phyloP scores from a whole-genome alignment of 2,113 vertebrate species.

The Irena cyanogastra region DNA sequence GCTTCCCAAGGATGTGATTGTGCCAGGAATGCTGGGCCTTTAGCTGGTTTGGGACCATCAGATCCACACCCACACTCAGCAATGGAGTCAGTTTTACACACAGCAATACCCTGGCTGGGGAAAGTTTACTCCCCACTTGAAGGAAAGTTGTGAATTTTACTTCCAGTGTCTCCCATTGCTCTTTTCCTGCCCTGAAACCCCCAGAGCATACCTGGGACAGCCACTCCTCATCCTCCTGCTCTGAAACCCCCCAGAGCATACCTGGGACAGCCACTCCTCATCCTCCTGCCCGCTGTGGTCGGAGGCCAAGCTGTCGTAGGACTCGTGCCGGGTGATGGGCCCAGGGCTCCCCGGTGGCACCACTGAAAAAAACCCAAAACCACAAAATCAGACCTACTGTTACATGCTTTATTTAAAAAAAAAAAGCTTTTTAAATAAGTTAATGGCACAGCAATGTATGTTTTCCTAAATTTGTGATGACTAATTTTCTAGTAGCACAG shows the following conservation, averaged over 20 bases:
- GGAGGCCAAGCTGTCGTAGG: conserved; percentile 90
- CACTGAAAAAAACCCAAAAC: conserved; percentile 67
- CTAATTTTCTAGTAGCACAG: neutral
- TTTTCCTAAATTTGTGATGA: neutral
- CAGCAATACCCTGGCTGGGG: neutral
- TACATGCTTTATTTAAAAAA: neutral
- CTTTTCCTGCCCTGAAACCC: neutral
- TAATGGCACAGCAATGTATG: neutral
- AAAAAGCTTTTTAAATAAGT: neutral
- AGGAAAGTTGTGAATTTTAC: neutral
- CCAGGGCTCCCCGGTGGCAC: conserved; percentile 88
- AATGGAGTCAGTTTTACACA: too few relatives aligned
- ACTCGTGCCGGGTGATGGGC: conserved; percentile 88
- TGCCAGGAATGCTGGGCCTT: neutral
- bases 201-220: conserved; percentile 87
- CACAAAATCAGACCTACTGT: neutral
- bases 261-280: conserved; percentile 99
- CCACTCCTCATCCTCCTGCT: conserved; percentile 96
- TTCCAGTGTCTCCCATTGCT: rapidly evolving
- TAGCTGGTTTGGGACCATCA: neutral
- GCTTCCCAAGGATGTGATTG: neutral
- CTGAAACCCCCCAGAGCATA: neutral
- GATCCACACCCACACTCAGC: rapidly evolving
- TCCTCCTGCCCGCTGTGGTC: conserved; percentile 94
- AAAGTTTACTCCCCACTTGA: neutral